These are phyloP conservation scores for Nesoenas mayeri DNA, from an alignment of 2,113 vertebrate species.

Conservation along the genomic window DNA sequence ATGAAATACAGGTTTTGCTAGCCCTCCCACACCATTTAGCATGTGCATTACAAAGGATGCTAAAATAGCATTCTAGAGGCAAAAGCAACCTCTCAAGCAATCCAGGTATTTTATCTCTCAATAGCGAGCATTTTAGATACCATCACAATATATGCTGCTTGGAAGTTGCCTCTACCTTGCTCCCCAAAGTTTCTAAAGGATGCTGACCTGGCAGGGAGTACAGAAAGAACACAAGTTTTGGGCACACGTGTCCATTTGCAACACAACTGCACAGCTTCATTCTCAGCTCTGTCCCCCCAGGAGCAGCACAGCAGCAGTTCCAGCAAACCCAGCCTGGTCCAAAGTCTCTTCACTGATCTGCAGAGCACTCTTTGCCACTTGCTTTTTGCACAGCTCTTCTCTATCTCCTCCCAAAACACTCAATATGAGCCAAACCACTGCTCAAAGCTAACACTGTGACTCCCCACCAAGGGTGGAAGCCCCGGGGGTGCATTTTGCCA, in stretches of 20 bases:
- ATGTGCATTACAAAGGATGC: accelerated
- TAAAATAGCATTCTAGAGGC: background rate
- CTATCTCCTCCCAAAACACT: background rate
- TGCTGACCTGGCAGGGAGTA: background rate
- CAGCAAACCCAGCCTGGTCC: background rate
- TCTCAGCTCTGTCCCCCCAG: background rate
- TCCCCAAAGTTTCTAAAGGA: background rate
- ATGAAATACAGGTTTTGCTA: background rate
- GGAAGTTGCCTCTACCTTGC: background rate
- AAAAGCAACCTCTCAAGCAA: background rate
- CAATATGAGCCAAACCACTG: background rate
- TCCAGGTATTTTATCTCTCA: accelerated
- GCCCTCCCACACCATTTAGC: background rate
- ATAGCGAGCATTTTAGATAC: background rate
- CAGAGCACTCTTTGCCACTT: no score
- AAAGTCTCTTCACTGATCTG: no score
- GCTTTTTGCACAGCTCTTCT: background rate
- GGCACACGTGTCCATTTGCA: accelerated
- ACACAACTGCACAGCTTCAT: accelerated
- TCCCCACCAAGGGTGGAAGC: background rate
- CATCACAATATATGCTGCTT: background rate
- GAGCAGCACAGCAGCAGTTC: background rate
- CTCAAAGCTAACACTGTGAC: accelerated
- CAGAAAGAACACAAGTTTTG: background rate
- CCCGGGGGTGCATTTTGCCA: accelerated